Conservation (phyloP, 2,797 vertebrate species). For the Syngnathus acus region DNA sequence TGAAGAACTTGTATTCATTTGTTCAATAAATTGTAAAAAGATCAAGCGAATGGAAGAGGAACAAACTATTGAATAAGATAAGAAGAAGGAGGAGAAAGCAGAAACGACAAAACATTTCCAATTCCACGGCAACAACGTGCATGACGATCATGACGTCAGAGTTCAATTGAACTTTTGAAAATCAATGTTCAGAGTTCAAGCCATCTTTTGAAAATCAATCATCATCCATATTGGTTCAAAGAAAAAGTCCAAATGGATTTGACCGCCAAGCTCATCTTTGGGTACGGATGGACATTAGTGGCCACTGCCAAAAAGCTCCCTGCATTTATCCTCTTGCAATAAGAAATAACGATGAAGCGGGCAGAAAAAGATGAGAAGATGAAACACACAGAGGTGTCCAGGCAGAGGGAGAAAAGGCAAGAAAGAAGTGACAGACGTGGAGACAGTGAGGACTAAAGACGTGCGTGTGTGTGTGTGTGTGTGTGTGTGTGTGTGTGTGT, state of each 20-base stretch:
- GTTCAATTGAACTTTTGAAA: background rate
- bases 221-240: background rate
- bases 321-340: background rate
- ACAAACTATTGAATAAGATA: background rate
- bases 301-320: background rate
- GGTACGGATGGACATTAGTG: background rate
- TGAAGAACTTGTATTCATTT: background rate
- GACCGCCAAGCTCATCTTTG: background rate
- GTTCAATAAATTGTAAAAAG: background rate
- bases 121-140: too few species aligned
- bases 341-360: background rate
- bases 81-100: background rate
- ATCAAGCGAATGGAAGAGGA: background rate
- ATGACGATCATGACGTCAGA: background rate
- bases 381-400: background rate
- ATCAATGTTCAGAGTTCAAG: background rate
- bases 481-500: too few species aligned
- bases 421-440: slow-evolving; percentile 1
- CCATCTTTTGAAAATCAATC: background rate
- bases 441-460: slow-evolving; percentile 32
- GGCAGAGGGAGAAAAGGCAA: background rate
- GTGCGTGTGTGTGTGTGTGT: slow-evolving; percentile 27
- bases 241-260: background rate
- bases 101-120: background rate
- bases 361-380: background rate